phyloP scores from a whole-genome alignment of 2,113 vertebrate genomes.

The Nicator chloris region DNA sequence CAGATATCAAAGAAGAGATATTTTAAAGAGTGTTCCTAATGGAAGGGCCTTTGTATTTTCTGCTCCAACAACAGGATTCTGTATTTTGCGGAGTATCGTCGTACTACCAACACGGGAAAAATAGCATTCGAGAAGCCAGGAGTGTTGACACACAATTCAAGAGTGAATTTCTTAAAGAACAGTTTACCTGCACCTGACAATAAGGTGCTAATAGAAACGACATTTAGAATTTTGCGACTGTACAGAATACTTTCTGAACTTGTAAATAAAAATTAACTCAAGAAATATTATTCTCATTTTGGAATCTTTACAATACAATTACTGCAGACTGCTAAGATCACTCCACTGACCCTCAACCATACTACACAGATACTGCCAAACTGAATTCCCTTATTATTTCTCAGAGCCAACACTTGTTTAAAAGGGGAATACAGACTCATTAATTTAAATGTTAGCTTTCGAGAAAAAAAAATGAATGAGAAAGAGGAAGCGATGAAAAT shows the following conservation, averaged over 20 bases:
- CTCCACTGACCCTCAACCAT: background rate
- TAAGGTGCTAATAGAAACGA: background rate
- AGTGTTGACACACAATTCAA: background rate
- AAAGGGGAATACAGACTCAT: background rate
- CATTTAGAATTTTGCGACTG: background rate
- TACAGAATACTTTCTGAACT: background rate
- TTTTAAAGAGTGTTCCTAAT: background rate
- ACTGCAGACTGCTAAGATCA: background rate
- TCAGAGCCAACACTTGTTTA: background rate
- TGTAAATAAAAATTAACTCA: background rate
- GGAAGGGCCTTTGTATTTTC: background rate
- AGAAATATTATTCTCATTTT: background rate
- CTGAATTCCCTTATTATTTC: background rate
- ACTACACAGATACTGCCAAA: background rate
- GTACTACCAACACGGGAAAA: background rate
- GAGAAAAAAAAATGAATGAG: background rate
- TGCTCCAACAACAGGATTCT: background rate
- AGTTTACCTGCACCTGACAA: background rate
- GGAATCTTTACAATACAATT: conserved; percentile 23
- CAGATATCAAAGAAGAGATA: background rate
- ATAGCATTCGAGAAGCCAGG: background rate
- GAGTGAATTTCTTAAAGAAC: background rate
- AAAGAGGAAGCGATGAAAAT: background rate
- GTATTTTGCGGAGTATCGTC: background rate
- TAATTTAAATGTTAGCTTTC: background rate